Conservation (phyloP, 2,888 invertebrate genomes). For the Atethmia centrago region DNA sequence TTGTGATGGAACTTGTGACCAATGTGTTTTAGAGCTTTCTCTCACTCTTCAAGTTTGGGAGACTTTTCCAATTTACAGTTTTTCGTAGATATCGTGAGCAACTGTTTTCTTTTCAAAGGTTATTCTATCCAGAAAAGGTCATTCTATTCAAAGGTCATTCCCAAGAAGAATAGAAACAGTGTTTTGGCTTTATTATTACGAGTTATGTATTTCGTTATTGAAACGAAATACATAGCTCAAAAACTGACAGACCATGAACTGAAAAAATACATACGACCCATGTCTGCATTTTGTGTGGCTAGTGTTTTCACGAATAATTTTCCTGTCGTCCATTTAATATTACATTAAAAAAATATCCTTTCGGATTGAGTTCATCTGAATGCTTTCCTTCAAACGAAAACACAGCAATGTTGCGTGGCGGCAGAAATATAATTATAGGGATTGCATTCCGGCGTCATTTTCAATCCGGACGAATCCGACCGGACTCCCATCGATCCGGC, state of each 20-base stretch:
- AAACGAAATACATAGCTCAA: too few relatives aligned
- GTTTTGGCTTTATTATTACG: not conserved
- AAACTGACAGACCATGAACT: too few relatives aligned
- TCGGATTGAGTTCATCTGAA: not conserved
- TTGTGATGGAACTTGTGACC: not conserved
- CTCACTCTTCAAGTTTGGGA: not conserved
- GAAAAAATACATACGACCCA: too few relatives aligned
- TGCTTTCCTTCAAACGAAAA: not conserved
- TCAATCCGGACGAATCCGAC: too few relatives aligned
- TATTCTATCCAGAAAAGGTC: too few relatives aligned
- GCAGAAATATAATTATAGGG: not conserved
- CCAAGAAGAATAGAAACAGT: not conserved
- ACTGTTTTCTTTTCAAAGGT: conserved; percentile 9
- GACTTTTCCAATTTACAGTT: conserved; percentile 24
- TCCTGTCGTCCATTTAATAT: not conserved
- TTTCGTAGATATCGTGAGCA: conserved; percentile 11
- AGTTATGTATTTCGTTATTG: not conserved
- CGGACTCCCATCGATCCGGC: too few relatives aligned
- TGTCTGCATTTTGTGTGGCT: not conserved
- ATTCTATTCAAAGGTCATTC: not conserved
- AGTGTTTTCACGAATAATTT: not conserved
- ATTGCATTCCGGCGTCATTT: too few relatives aligned
- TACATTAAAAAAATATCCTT: not conserved
- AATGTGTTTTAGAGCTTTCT: conserved; percentile 7
- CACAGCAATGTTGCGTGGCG: not conserved